Base-by-base conservation (phyloP, 1,140 invertebrate species). In the Ptiloglossa arizonensis region DNA sequence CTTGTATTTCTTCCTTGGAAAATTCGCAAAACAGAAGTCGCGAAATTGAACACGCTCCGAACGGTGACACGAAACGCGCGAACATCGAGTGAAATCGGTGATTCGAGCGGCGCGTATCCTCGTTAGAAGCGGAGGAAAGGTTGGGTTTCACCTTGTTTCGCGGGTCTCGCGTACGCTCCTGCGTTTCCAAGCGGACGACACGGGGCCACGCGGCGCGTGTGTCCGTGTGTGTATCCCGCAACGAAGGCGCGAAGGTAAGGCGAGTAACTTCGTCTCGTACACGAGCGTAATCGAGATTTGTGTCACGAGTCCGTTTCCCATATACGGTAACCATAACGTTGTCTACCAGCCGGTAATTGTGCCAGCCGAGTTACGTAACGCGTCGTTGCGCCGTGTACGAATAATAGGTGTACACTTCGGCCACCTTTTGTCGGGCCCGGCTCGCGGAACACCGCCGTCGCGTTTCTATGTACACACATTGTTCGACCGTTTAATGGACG, bases 221-320 rank as follows among this genome's bases (percentile, higher is more conserved):
- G 32, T 35, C 32, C 32, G 32, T 35, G 32, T 35, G 32, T 35
- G 6, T 6, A 35, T 4, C 3, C 32, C 4, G 3, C 24, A 13
- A 27, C 27, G 22, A 64, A 50, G 70, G 66, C 50, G 67, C 50
- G 50, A 82, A 77, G 52, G 71, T 29, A 48, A n/a, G 46, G 52
- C 72, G 44, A 57, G 29, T 46, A 50, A 41, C 73, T 59, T n/a
- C 19, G 62, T 8, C n/a, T n/a, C 70, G 60, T 52, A 62, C 75
- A 66, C 67, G 44, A 62, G 69, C 79, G 85, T 87, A 87, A 81
- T 87, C 83, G 79, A 86, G 87, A 90, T 90, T 86, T 89, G 87
- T 89, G 89, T 89, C 89, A 89, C 85, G 87, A 89, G 86, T 89
- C 76, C 82, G 85, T 89, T 89, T 88, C 81, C 88, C 87, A 89